Percentiles rank a stretch among this genome's conserved stretches.
Evolutionary conservation across 2,113 vertebrate genomes (phyloP).

Genomic region (Perccottus glenii): DNA sequence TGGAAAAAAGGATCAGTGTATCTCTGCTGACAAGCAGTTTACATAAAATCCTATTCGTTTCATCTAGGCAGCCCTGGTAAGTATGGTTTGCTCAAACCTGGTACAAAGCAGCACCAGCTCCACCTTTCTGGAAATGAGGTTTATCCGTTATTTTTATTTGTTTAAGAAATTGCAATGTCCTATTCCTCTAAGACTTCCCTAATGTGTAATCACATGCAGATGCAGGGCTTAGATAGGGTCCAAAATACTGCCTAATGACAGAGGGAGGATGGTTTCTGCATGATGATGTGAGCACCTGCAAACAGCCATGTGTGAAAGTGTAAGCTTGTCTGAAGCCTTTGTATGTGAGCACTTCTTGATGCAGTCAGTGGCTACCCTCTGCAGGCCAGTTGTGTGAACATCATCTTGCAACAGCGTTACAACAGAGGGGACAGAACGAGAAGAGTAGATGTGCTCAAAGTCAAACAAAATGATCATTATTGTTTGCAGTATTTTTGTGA

Average conservation of each 20-base stretch:
- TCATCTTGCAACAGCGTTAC: conserved; percentile 19
- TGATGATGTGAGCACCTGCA: conserved; percentile 11
- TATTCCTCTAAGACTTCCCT: conserved; percentile 11
- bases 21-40: conserved; percentile 78
- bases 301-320: conserved; percentile 9
- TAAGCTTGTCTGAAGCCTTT: conserved; percentile 17
- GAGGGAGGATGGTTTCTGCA: conserved; percentile 18
- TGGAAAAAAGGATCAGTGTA: conserved; percentile 75
- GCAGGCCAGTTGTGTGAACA: conserved; percentile 66
- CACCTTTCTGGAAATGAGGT: conserved; percentile 56
- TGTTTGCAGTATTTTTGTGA: conserved; percentile 36
- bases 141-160: conserved; percentile 9
- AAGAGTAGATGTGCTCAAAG: conserved; percentile 24
- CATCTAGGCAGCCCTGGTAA: conserved; percentile 62
- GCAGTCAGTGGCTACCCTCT: conserved; percentile 81
- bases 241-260: conserved; percentile 23
- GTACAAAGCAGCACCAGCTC: conserved; percentile 44
- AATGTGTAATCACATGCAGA: conserved; percentile 34
- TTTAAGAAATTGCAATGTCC: conserved; percentile 13
- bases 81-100: conserved; percentile 60
- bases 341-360: conserved; percentile 17
- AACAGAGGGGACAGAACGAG: conserved; percentile 5
- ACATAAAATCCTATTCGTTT: conserved; percentile 79
- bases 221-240: conserved; percentile 18
- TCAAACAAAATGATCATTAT: neutral